These are phyloP conservation scores for Calliphora vomitoria DNA, from an alignment of 2,888 invertebrate genomes.

Conservation along the genomic window DNA sequence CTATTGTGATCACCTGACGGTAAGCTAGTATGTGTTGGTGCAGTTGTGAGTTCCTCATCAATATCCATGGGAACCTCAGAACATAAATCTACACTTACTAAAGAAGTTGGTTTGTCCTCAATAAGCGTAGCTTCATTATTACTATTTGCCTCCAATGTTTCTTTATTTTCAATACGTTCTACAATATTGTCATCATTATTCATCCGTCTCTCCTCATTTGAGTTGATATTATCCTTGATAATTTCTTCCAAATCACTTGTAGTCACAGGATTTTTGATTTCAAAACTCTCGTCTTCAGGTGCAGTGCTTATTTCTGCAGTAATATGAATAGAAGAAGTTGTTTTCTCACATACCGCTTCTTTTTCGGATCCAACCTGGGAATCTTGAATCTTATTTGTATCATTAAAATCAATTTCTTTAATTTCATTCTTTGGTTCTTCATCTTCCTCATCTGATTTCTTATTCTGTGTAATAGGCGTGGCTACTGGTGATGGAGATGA, in stretches of 20 bases:
- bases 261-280: background rate
- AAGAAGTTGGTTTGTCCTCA: background rate
- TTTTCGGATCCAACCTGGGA: background rate
- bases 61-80: slow-evolving; percentile 82
- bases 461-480: background rate
- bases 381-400: slow-evolving; percentile 1
- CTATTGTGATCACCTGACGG: slow-evolving; percentile 75
- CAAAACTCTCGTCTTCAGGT: background rate
- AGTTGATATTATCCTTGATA: background rate
- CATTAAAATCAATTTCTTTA: slow-evolving; percentile 27
- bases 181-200: background rate
- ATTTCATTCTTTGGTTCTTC: slow-evolving; percentile 46
- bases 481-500: slow-evolving; percentile 64
- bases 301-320: background rate
- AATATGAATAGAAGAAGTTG: background rate
- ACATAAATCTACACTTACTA: slow-evolving; percentile 73
- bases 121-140: background rate
- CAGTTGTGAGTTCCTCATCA: slow-evolving; percentile 81
- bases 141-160: slow-evolving; percentile 1
- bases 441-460: slow-evolving; percentile 26
- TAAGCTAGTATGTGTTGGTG: slow-evolving; percentile 78
- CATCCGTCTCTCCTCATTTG: background rate
- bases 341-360: background rate
- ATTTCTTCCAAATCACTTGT: background rate
- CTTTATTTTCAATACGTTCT: background rate